Percentiles rank a stretch among this genome's conserved stretches.
These are phyloP conservation scores for Stegana nigrithorax DNA, from an alignment of 2,888 invertebrate species.

Conservation along the genomic window DNA sequence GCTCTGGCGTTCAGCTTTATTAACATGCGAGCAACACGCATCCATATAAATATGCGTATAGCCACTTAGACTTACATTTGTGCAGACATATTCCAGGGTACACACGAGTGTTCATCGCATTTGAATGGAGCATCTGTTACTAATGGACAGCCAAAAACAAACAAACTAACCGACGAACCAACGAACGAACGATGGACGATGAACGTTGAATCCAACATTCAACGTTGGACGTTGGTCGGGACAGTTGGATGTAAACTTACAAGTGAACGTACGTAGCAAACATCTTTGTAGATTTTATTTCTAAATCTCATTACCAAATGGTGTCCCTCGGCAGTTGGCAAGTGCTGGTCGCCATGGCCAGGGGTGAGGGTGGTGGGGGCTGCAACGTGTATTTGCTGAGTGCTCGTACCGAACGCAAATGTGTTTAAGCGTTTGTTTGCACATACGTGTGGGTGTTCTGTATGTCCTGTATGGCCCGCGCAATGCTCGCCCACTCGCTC, in stretches of 20 bases:
- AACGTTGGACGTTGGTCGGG: too few relatives aligned
- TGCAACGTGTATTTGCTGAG: background rate
- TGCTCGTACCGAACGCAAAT: background rate
- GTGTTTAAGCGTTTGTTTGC: constrained; percentile 8
- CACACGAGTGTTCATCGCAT: too few relatives aligned
- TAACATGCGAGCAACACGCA: too few relatives aligned
- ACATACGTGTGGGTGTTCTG: background rate
- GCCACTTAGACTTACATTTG: too few relatives aligned
- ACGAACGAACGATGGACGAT: constrained; percentile 43
- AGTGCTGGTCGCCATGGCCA: background rate
- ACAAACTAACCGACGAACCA: constrained; percentile 51
- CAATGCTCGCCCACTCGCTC: too few relatives aligned
- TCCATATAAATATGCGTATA: too few relatives aligned
- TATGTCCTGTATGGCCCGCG: background rate
- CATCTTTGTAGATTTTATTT: constrained; percentile 61
- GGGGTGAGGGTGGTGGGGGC: background rate
- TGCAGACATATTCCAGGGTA: too few relatives aligned
- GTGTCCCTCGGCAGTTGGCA: constrained; percentile 46
- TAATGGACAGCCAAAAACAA: constrained; percentile 41
- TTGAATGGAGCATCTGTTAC: constrained; percentile 57
- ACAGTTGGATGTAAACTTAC: too few relatives aligned
- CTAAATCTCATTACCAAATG: constrained; percentile 60
- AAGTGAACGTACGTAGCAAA: constrained; percentile 41
- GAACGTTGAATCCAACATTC: constrained; percentile 34
- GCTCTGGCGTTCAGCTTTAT: too few relatives aligned